Percentiles rank a stretch among this genome's conserved stretches.
These are phyloP conservation scores for Micrasema minimum DNA, from an alignment of 1,140 invertebrate species.

Conservation along the genomic window DNA sequence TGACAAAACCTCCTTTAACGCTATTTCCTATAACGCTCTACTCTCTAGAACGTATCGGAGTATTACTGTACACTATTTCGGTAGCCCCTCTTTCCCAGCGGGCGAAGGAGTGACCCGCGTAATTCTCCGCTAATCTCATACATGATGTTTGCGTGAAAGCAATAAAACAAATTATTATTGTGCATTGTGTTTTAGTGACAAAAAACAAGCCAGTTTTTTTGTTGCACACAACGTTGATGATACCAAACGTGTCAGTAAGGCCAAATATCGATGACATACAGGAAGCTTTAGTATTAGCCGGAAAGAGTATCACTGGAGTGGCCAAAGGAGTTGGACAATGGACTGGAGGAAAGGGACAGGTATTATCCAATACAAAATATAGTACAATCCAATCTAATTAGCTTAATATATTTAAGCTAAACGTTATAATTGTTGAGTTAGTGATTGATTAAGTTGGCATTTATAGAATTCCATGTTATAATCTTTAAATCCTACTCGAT, in stretches of 20 bases:
- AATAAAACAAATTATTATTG: slow-evolving; percentile 5
- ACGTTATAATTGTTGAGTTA: no score
- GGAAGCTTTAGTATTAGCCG: slow-evolving; percentile 84
- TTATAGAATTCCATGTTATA: no score
- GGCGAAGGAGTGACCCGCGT: no score
- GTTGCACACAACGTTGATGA: slow-evolving; percentile 83
- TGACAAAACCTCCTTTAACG: no score
- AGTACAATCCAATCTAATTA: no score
- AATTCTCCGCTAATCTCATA: no score
- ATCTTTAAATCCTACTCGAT: slow-evolving; percentile 8
- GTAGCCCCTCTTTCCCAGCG: neutral
- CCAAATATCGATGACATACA: slow-evolving; percentile 93
- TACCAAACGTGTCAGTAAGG: slow-evolving; percentile 87
- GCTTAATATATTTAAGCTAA: no score
- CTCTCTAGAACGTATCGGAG: no score
- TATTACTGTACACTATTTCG: neutral
- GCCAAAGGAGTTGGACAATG: slow-evolving; percentile 92
- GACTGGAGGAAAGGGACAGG: slow-evolving; percentile 78
- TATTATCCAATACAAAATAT: no score
- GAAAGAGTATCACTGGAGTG: slow-evolving; percentile 86
- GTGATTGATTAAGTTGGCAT: no score
- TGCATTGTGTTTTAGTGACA: slow-evolving; percentile 14
- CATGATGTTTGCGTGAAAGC: no score
- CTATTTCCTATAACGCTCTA: no score
- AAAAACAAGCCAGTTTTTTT: slow-evolving; percentile 73